Evolutionary conservation across 2,797 vertebrate genomes (phyloP).

Genomic region (Nothura maculosa): DNA sequence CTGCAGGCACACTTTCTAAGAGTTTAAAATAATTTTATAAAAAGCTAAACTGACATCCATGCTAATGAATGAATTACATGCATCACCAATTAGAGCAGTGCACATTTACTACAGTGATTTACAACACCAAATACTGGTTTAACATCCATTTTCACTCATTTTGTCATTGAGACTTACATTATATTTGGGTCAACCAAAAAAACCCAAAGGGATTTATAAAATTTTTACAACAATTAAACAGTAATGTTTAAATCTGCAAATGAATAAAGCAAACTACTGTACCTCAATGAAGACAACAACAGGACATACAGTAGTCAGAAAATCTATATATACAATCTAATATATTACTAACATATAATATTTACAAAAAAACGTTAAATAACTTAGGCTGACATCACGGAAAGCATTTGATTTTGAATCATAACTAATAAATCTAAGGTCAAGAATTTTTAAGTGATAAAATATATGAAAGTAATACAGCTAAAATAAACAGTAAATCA

Average conservation of each 20-base stretch:
- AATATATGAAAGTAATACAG: conserved; percentile 10
- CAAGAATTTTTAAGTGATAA: conserved; percentile 3
- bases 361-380: conserved; percentile 61
- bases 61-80: conserved; percentile 63
- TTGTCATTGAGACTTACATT: conserved; percentile 99
- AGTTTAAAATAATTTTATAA: conserved; percentile 48
- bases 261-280: conserved; percentile 86
- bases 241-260: conserved; percentile 90
- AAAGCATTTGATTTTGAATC: conserved; percentile 54
- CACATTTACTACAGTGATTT: conserved; percentile 59
- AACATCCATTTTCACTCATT: conserved; percentile 78
- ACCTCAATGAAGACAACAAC: conserved; percentile 85
- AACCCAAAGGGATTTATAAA: conserved; percentile 95
- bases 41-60: conserved; percentile 47
- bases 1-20: conserved; percentile 27
- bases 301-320: conserved; percentile 80
- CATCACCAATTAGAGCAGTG: conserved; percentile 51
- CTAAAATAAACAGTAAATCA: background rate
- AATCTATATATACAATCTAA: conserved; percentile 76
- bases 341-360: conserved; percentile 68
- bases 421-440: conserved; percentile 44
- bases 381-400: conserved; percentile 57
- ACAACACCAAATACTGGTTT: conserved; percentile 82
- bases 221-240: conserved; percentile 89
- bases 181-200: conserved; percentile 95